Evolutionary conservation across 2,797 vertebrate species (phyloP).

Genomic region (Zenarchopterus dispar): DNA sequence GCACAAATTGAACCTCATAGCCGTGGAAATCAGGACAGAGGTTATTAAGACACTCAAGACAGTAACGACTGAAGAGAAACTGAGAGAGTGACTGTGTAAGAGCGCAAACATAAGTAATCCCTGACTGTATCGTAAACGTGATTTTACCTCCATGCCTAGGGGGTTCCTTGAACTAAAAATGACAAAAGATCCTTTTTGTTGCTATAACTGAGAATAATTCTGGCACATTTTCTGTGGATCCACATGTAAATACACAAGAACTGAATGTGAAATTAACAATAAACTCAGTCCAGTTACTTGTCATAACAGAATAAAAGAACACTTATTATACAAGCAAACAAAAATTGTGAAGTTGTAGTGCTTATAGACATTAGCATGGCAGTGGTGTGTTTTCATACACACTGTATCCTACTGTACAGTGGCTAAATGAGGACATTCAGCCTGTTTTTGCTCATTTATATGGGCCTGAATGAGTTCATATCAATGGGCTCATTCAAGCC

Average conservation of each 20-base stretch:
- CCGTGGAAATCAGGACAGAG: no score
- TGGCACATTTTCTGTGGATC: no score
- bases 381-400: conserved; percentile 37
- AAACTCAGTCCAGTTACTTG: background rate
- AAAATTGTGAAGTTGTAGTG: background rate
- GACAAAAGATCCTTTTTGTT: no score
- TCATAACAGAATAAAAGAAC: background rate
- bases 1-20: no score
- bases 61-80: no score
- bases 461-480: conserved; percentile 32
- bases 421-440: conserved; percentile 76
- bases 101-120: no score
- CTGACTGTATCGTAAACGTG: no score
- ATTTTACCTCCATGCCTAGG: no score
- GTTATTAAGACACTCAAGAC: no score
- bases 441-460: conserved; percentile 48
- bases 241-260: background rate
- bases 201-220: no score
- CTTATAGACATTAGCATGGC: conserved; percentile 4
- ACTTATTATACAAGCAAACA: background rate
- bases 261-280: background rate
- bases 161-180: no score
- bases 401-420: conserved; percentile 71
- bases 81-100: no score
- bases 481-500: conserved; percentile 67